These are phyloP conservation scores for Trichogramma dendrolimi DNA, from an alignment of 2,888 invertebrate genomes.

Conservation along the genomic window DNA sequence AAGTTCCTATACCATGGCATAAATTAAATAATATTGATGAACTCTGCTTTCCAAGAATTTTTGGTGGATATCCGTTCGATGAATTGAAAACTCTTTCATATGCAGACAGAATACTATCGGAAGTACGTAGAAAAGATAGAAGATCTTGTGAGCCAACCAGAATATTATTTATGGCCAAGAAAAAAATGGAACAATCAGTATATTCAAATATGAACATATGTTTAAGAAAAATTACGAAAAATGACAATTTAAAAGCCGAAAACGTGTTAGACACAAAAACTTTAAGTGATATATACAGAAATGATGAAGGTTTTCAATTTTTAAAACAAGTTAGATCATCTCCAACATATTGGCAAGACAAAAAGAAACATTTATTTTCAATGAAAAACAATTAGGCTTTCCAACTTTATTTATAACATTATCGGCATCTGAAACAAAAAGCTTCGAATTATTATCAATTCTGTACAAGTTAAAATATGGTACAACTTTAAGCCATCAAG, in stretches of 20 bases:
- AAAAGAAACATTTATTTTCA: too few species aligned
- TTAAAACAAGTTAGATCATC: conserved; percentile 20
- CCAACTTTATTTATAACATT: too few species aligned
- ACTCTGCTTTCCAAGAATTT: conserved; percentile 34
- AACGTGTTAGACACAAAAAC: background rate
- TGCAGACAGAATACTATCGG: conserved; percentile 16
- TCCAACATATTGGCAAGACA: conserved; percentile 20
- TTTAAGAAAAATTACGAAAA: background rate
- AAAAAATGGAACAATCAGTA: conserved; percentile 6
- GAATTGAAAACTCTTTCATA: conserved; percentile 11
- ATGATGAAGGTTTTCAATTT: conserved; percentile 21
- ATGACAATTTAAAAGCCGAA: background rate
- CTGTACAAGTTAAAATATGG: conserved; percentile 16
- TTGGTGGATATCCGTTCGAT: conserved; percentile 20
- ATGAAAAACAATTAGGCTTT: too few species aligned
- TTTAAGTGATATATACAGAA: conserved; percentile 3
- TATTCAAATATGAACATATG: conserved; percentile 5
- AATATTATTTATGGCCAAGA: conserved; percentile 16
- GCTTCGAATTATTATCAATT: conserved; percentile 24
- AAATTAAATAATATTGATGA: conserved; percentile 32
- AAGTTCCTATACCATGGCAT: conserved; percentile 33
- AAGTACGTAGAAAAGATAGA: conserved; percentile 17
- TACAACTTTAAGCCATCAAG: conserved; percentile 8
- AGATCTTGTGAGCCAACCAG: conserved; percentile 11
- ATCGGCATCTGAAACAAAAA: conserved; percentile 19